These are phyloP conservation scores for Nothura maculosa DNA, from an alignment of 2,797 vertebrate genomes.

Conservation along the genomic window DNA sequence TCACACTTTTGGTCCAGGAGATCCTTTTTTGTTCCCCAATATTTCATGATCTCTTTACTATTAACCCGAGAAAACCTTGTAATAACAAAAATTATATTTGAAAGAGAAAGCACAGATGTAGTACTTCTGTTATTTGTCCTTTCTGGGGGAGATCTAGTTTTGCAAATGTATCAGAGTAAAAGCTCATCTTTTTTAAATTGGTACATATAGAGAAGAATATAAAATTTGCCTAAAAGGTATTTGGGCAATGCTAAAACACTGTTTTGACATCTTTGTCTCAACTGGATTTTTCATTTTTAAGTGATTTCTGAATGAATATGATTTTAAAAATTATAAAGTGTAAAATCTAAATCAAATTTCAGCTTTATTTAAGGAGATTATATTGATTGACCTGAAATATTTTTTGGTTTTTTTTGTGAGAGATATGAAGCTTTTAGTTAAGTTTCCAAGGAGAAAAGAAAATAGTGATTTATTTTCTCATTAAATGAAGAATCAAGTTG, in stretches of 20 bases:
- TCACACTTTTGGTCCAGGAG: neutral
- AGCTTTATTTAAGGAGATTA: neutral
- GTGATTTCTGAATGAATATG: neutral
- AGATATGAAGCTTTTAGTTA: neutral
- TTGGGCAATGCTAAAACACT: neutral
- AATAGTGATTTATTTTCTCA: neutral
- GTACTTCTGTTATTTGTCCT: neutral
- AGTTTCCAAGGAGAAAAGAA: constrained; percentile 4
- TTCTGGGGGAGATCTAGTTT: neutral
- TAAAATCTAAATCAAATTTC: neutral
- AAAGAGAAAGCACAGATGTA: neutral
- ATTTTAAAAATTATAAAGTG: neutral
- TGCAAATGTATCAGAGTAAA: neutral
- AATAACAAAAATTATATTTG: neutral
- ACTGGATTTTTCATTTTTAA: neutral
- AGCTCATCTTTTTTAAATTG: neutral
- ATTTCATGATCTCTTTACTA: neutral
- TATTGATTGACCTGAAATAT: neutral
- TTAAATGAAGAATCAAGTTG: neutral
- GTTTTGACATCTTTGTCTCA: neutral
- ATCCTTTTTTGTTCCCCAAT: neutral
- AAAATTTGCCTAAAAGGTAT: neutral
- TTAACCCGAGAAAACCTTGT: neutral
- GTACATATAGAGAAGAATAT: neutral
- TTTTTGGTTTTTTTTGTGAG: neutral